phyloP scores from a whole-genome alignment of 2,113 vertebrate species.

The Campylorhamphus procurvoides region DNA sequence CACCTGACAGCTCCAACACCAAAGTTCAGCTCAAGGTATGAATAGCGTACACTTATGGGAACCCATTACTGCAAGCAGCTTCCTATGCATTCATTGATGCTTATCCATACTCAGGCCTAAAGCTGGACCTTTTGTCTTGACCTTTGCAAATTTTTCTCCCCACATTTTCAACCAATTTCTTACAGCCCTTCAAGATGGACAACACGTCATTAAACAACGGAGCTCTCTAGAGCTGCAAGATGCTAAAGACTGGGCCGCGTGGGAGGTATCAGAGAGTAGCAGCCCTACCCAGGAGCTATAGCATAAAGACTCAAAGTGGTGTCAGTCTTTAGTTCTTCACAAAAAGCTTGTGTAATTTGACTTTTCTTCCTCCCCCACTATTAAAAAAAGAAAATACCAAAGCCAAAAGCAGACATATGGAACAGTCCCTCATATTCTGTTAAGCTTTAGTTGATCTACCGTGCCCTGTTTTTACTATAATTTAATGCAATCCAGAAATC shows the following conservation, averaged over 20 bases:
- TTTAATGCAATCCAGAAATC: neutral
- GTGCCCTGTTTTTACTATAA: neutral
- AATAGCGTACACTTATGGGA: neutral
- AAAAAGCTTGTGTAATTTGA: neutral
- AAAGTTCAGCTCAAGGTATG: neutral
- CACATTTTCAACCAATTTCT: neutral
- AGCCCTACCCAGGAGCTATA: neutral
- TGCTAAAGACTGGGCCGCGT: neutral
- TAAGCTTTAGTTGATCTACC: neutral
- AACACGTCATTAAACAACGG: neutral
- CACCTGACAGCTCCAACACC: too few relatives aligned
- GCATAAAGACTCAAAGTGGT: neutral
- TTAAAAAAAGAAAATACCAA: neutral
- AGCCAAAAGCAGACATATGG: neutral
- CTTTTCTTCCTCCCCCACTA: neutral
- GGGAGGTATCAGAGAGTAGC: neutral
- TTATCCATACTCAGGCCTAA: neutral
- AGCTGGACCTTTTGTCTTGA: neutral
- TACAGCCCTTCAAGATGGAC: neutral
- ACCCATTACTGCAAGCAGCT: neutral
- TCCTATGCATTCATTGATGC: neutral
- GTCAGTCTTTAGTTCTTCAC: neutral
- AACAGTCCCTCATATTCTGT: neutral
- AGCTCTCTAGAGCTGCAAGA: neutral
- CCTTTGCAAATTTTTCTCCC: neutral